Percentiles rank a stretch among this genome's conserved stretches.
These are phyloP conservation scores for Etheostoma spectabile DNA, from an alignment of 2,113 vertebrate species.

Conservation along the genomic window DNA sequence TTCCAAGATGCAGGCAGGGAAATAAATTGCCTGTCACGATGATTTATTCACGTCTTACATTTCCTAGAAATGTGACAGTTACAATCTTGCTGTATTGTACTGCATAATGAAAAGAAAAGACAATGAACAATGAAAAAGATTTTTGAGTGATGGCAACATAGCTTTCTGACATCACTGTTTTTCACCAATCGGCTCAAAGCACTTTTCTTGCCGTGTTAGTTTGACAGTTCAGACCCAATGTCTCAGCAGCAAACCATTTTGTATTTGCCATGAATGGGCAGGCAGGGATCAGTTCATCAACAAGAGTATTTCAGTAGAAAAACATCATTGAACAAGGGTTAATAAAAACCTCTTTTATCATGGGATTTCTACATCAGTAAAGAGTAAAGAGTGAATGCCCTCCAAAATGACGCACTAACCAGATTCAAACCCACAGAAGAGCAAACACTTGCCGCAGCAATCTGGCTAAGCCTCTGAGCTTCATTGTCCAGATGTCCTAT, in stretches of 20 bases:
- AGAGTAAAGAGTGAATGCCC: constrained; percentile 12
- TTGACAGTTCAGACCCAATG: constrained; percentile 1
- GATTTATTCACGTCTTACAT: constrained; percentile 16
- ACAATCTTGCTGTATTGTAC: constrained; percentile 7
- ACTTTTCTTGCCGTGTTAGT: background rate
- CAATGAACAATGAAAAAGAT: background rate
- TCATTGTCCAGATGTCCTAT: constrained; percentile 44
- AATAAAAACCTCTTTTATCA: background rate
- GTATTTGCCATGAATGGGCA: constrained; percentile 2
- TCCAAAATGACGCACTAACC: constrained; percentile 8
- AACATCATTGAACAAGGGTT: background rate
- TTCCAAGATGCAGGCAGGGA: constrained; percentile 1
- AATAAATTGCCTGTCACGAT: constrained; percentile 3
- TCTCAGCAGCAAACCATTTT: constrained; percentile 4
- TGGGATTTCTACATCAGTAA: constrained; percentile 8
- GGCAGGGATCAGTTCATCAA: background rate
- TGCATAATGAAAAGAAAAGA: constrained; percentile 14
- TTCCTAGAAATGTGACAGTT: constrained; percentile 4
- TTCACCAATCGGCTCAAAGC: background rate
- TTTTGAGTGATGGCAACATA: background rate
- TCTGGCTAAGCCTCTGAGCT: constrained; percentile 40
- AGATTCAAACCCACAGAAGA: constrained; percentile 25
- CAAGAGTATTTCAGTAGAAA: constrained; percentile 8
- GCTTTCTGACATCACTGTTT: background rate
- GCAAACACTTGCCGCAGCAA: constrained; percentile 18